Percentiles rank a stretch among this genome's conserved stretches.
phyloP scores from a whole-genome alignment of 2,797 vertebrate species.

The Poeciliopsis presidionis region DNA sequence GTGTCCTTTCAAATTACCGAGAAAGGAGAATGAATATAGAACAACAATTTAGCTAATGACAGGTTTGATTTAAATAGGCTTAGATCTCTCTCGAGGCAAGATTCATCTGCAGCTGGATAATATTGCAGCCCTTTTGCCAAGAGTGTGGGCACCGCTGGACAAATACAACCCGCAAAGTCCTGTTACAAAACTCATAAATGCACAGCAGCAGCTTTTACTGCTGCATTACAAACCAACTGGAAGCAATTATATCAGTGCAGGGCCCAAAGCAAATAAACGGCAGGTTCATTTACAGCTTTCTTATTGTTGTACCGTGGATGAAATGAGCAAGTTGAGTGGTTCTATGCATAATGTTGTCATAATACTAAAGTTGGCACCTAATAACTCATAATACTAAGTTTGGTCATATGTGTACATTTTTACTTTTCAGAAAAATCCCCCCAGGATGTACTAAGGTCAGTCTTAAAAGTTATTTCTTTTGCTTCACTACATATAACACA shows the following conservation, averaged over 20 bases:
- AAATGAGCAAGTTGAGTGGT: slow-evolving; percentile 21
- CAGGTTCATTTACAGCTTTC: slow-evolving; percentile 45
- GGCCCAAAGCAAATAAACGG: slow-evolving; percentile 54
- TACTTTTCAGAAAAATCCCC: slow-evolving; percentile 73
- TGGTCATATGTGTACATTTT: slow-evolving; percentile 21
- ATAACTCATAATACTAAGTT: slow-evolving; percentile 31
- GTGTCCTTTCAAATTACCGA: slow-evolving; percentile 42
- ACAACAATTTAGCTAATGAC: slow-evolving; percentile 49
- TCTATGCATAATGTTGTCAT: slow-evolving; percentile 36
- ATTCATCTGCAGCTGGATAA: slow-evolving; percentile 58
- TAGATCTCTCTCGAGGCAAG: slow-evolving; percentile 48
- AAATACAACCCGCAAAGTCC: slow-evolving; percentile 48
- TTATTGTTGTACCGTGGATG: slow-evolving; percentile 28
- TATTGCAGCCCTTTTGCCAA: slow-evolving; percentile 38
- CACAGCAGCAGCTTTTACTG: slow-evolving; percentile 52
- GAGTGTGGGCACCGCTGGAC: slow-evolving; percentile 52
- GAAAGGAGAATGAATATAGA: slow-evolving; percentile 35
- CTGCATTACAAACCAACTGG: slow-evolving; percentile 46
- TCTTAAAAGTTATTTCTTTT: slow-evolving; percentile 16
- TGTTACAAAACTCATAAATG: slow-evolving; percentile 69
- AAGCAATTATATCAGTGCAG: slow-evolving; percentile 52
- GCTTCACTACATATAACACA: slow-evolving; percentile 9
- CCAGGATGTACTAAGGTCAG: slow-evolving; percentile 81
- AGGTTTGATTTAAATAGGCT: slow-evolving; percentile 59
- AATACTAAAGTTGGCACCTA: slow-evolving; percentile 42